Conservation (phyloP, 2,797 vertebrate genomes). For the Toxotes lorentzi region DNA sequence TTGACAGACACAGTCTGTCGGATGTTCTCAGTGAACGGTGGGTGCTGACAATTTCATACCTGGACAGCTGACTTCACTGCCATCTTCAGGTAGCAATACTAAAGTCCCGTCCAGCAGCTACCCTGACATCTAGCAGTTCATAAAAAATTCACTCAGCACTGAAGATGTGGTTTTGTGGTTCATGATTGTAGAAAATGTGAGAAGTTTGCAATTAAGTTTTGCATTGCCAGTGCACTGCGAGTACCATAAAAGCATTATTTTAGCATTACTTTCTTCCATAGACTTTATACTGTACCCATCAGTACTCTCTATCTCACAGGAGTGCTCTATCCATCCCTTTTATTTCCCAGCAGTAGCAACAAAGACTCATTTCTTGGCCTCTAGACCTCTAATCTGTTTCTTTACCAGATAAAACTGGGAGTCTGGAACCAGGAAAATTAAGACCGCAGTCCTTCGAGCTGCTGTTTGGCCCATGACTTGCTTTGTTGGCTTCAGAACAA, state of each 20-base stretch:
- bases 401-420: conserved; percentile 43
- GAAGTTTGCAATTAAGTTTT: not conserved
- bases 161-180: not conserved
- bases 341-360: conserved; percentile 17
- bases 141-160: conserved; percentile 14
- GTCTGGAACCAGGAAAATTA: conserved; percentile 42
- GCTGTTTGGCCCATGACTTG: conserved; percentile 36
- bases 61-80: conserved; percentile 33
- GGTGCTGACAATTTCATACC: conserved; percentile 45
- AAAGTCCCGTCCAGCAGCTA: not conserved
- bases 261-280: not conserved
- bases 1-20: not conserved
- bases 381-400: conserved; percentile 40
- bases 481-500: conserved; percentile 53
- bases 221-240: not conserved
- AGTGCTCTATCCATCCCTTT: not conserved
- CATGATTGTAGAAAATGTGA: not conserved
- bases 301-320: not conserved
- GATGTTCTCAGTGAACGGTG: conserved; percentile 23
- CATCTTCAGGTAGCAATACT: not conserved
- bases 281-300: not conserved
- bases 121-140: conserved; percentile 8
- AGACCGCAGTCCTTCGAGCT: conserved; percentile 44
- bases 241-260: not conserved
- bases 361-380: conserved; percentile 34